These are phyloP conservation scores for Nothobranchius furzeri DNA, from an alignment of 2,113 vertebrate genomes.

Conservation along the genomic window DNA sequence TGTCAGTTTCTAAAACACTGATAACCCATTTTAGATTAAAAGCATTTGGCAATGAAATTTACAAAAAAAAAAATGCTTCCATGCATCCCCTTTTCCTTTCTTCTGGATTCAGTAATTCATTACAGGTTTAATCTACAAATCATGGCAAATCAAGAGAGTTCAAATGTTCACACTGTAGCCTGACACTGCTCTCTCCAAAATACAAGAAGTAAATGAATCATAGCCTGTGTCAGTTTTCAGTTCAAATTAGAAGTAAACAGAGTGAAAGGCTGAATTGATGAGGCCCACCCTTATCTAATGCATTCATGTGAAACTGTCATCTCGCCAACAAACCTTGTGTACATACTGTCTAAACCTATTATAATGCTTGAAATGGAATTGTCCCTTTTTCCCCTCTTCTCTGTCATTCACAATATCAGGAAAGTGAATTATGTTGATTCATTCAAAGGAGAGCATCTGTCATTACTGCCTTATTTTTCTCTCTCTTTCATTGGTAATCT, in stretches of 20 bases:
- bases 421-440: not conserved
- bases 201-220: not conserved
- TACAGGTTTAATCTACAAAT: not conserved
- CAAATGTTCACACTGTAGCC: not conserved
- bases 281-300: not conserved
- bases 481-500: not conserved
- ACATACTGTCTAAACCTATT: conserved; percentile 5
- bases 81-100: not conserved
- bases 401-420: conserved; percentile 4
- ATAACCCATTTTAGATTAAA: not conserved
- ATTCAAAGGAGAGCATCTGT: not conserved
- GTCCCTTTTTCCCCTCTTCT: not conserved
- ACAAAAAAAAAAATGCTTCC: not conserved
- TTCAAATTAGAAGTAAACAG: not conserved
- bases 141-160: not conserved
- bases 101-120: not conserved
- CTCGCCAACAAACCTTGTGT: not conserved
- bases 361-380: not conserved
- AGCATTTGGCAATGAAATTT: not conserved
- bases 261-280: not conserved
- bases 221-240: not conserved
- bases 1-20: not conserved
- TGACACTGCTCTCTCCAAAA: not conserved
- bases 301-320: conserved; percentile 1
- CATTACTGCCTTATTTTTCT: not conserved